Conservation (phyloP, 2,888 invertebrate species). For the Dynastes grantii region DNA sequence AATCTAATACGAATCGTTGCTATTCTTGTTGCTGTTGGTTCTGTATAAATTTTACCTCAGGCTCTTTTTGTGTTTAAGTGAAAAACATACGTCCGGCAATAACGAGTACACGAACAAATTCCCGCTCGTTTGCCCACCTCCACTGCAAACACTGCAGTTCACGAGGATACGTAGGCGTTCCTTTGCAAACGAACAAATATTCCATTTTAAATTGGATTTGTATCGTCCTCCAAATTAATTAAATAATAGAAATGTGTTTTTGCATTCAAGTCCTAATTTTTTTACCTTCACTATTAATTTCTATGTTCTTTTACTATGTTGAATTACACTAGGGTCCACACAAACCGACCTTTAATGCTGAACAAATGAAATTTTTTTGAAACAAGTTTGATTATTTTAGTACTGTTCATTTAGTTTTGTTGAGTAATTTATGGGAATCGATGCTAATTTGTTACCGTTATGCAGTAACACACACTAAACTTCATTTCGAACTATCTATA, state of each 20-base stretch:
- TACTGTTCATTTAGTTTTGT: too few relatives aligned
- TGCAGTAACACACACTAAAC: too few relatives aligned
- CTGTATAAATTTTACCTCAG: slow-evolving; percentile 9
- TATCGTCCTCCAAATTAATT: not conserved
- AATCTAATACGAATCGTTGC: slow-evolving; percentile 18
- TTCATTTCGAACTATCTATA: too few relatives aligned
- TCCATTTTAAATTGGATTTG: not conserved
- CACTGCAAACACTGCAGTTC: not conserved
- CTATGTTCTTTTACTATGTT: too few relatives aligned
- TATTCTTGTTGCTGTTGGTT: slow-evolving; percentile 14
- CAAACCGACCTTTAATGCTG: too few relatives aligned
- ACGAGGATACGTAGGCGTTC: not conserved
- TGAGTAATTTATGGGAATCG: too few relatives aligned
- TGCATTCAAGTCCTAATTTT: too few relatives aligned
- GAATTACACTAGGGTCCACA: too few relatives aligned
- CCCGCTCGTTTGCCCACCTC: slow-evolving; percentile 9
- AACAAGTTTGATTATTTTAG: too few relatives aligned
- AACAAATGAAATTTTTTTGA: too few relatives aligned
- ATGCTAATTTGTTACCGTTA: too few relatives aligned
- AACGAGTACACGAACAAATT: slow-evolving; percentile 12
- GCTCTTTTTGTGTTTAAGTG: slow-evolving; percentile 8
- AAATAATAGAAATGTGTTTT: not conserved
- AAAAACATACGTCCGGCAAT: slow-evolving; percentile 20
- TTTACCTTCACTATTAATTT: too few relatives aligned
- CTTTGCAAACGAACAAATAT: not conserved